A percentile compares a stretch with the other conserved stretches of the same genome.
phyloP scores from a whole-genome alignment of 1,140 invertebrate species.

The silkworm (Bombyx mori) region DNA sequence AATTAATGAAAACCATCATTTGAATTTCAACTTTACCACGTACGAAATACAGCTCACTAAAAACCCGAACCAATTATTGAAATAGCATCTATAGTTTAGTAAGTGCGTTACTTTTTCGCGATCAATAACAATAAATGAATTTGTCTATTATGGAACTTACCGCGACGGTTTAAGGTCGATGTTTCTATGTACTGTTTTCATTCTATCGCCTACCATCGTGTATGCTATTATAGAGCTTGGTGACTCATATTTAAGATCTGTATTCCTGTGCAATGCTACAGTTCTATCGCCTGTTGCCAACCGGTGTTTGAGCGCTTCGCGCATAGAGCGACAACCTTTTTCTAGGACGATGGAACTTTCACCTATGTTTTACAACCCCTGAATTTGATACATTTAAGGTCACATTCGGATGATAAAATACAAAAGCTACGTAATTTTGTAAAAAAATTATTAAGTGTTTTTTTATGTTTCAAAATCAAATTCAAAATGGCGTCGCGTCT shows the following conservation, averaged over 20 bases:
- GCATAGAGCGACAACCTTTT: constrained; percentile 54
- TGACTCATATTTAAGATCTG: too few species aligned
- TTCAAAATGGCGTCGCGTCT: constrained; percentile 2
- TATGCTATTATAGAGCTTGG: too few species aligned
- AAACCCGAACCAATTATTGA: too few species aligned
- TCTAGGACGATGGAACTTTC: constrained; percentile 47
- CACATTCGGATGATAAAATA: not conserved
- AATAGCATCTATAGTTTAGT: constrained; percentile 11
- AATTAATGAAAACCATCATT: too few species aligned
- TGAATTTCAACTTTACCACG: too few species aligned
- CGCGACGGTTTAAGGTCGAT: constrained; percentile 16
- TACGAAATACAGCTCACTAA: too few species aligned
- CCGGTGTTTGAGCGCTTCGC: constrained; percentile 30
- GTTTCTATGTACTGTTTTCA: constrained; percentile 10
- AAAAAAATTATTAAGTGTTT: not conserved
- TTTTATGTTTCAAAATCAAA: constrained; percentile 1
- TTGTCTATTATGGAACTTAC: constrained; percentile 8
- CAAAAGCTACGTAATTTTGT: too few species aligned
- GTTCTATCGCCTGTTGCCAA: constrained; percentile 59
- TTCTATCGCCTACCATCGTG: constrained; percentile 9
- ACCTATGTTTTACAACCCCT: constrained; percentile 20
- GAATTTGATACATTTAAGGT: not conserved
- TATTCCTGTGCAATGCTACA: not conserved
- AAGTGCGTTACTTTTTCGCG: constrained; percentile 47
- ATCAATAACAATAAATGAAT: constrained; percentile 34